phyloP scores from a whole-genome alignment of 1,140 invertebrate genomes.

The Anoplophora glabripennis region DNA sequence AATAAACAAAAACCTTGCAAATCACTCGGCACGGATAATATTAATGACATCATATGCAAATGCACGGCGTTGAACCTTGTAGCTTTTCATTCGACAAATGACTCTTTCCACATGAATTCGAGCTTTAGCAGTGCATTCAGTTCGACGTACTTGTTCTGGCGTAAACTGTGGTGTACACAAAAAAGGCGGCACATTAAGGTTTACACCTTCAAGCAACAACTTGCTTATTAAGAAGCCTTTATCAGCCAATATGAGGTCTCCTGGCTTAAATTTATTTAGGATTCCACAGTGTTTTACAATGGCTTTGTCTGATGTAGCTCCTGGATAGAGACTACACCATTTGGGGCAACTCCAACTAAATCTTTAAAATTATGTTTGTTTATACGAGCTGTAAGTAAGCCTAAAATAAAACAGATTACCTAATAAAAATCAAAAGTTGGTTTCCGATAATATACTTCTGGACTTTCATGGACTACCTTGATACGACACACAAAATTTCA shows the following conservation, averaged over 20 bases:
- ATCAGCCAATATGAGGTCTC: conserved; percentile 20
- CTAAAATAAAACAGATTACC: too few relatives aligned
- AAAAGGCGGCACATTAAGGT: conserved; percentile 19
- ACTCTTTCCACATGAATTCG: conserved; percentile 20
- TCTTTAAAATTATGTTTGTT: conserved; percentile 14
- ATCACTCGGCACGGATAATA: too few relatives aligned
- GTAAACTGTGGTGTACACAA: conserved; percentile 16
- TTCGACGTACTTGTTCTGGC: conserved; percentile 12
- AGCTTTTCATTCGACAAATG: conserved; percentile 14
- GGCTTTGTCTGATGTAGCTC: conserved; percentile 18
- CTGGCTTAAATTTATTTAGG: conserved; percentile 9
- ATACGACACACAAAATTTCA: conserved; percentile 17
- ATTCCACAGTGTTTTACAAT: conserved; percentile 16
- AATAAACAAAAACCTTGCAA: too few relatives aligned
- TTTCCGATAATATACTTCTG: too few relatives aligned
- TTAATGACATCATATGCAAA: too few relatives aligned
- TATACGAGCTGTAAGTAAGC: conserved; percentile 15
- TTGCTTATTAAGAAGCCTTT: conserved; percentile 20
- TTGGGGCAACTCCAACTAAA: conserved; percentile 30
- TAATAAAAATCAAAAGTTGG: too few relatives aligned
- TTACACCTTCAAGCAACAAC: conserved; percentile 9
- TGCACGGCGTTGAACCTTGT: neutral
- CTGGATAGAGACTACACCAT: conserved; percentile 25
- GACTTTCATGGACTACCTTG: neutral
- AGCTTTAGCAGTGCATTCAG: conserved; percentile 16